Evolutionary conservation across 2,888 invertebrate species (phyloP).

Genomic region (Limnephilus auricula): DNA sequence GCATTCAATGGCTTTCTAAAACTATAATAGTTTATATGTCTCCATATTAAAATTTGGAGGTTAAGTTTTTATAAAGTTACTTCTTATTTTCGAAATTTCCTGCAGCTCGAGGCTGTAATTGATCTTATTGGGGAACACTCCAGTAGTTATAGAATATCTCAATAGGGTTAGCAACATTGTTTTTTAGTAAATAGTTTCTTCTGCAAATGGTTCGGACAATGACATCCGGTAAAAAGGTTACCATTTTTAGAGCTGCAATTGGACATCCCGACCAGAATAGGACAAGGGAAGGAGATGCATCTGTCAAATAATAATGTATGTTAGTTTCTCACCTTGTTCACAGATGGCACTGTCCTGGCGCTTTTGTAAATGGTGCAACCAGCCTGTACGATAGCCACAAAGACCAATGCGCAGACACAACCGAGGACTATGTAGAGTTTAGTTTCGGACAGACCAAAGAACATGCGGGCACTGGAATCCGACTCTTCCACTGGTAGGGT

Average conservation of each 20-base stretch:
- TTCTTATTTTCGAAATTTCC: too few species aligned
- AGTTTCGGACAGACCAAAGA: conserved; percentile 83
- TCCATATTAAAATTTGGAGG: too few species aligned
- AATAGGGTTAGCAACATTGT: neutral
- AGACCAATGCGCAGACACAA: conserved; percentile 87
- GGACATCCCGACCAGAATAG: neutral
- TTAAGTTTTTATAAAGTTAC: too few species aligned
- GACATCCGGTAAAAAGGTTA: neutral
- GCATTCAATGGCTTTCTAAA: too few species aligned
- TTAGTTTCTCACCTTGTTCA: conserved; percentile 79
- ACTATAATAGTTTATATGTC: too few species aligned
- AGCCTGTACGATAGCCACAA: conserved; percentile 90
- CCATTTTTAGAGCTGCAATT: neutral
- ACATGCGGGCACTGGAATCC: conserved; percentile 72
- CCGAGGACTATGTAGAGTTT: conserved; percentile 90
- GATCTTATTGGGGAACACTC: too few species aligned
- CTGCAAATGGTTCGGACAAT: neutral
- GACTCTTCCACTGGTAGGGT: conserved; percentile 73
- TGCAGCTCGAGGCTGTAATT: too few species aligned
- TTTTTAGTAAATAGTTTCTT: neutral
- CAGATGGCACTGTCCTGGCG: conserved; percentile 55
- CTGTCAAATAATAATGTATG: neutral
- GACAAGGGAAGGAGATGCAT: too few species aligned
- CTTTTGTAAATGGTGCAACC: conserved; percentile 88
- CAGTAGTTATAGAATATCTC: too few species aligned